phyloP scores from a whole-genome alignment of 2,888 invertebrate species.

The Phymatocera aterrima region DNA sequence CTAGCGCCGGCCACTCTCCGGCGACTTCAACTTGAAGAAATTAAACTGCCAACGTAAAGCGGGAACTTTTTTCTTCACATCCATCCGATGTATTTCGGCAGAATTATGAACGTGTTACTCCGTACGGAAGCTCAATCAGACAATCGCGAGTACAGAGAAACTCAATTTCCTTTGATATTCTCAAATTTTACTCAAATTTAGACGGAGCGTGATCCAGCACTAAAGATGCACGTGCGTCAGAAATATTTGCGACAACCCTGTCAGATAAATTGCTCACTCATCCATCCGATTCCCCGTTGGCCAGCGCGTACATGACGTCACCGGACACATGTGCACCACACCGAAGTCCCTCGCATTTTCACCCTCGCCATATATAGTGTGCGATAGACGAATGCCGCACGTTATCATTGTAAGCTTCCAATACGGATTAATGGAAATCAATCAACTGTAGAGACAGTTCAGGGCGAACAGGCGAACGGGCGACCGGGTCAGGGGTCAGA shows the following conservation, averaged over 20 bases:
- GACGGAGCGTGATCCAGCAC: not conserved
- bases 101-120: too few species aligned
- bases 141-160: too few species aligned
- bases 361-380: constrained; percentile 53
- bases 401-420: constrained; percentile 57
- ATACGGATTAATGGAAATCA: constrained; percentile 59
- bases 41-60: constrained; percentile 30
- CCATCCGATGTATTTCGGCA: not conserved
- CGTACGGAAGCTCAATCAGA: too few species aligned
- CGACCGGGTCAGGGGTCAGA: constrained; percentile 27
- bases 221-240: constrained; percentile 37
- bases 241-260: constrained; percentile 39
- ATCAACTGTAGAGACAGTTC: constrained; percentile 62
- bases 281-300: constrained; percentile 11
- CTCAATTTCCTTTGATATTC: not conserved
- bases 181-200: not conserved
- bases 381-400: constrained; percentile 23
- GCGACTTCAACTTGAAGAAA: not conserved
- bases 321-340: constrained; percentile 34
- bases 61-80: not conserved
- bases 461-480: constrained; percentile 7
- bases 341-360: constrained; percentile 55
- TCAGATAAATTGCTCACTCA: constrained; percentile 46
- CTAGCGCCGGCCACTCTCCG: not conserved
- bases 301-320: constrained; percentile 41